Evolutionary conservation across 2,113 vertebrate species (phyloP).

Genomic region (Halichoerus grypus): DNA sequence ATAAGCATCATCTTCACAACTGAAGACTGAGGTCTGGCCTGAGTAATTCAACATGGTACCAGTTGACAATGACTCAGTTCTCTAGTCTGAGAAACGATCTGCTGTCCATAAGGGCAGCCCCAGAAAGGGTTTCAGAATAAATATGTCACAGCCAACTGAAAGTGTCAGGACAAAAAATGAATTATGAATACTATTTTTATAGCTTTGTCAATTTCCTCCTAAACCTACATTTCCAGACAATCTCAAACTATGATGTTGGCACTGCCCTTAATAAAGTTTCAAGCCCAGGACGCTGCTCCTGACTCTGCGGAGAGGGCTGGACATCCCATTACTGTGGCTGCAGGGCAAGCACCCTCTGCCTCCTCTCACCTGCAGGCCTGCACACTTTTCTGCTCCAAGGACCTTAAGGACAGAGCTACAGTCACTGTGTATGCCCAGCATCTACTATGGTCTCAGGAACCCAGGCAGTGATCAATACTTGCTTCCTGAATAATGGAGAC

Average conservation of each 20-base stretch:
- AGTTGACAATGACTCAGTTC: neutral
- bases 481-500: neutral
- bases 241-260: neutral
- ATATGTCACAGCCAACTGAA: neutral
- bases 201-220: neutral
- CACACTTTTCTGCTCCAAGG: fast-evolving
- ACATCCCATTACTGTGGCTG: fast-evolving
- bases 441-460: neutral
- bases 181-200: neutral
- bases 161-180: neutral
- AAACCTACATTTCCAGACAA: neutral
- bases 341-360: no score
- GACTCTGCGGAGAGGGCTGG: neutral
- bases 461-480: neutral
- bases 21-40: neutral
- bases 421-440: neutral
- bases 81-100: neutral
- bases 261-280: neutral
- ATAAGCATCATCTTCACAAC: neutral
- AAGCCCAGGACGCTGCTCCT: neutral
- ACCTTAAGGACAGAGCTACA: neutral
- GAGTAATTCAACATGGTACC: neutral
- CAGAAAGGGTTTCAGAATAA: neutral
- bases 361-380: neutral
- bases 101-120: neutral